Conservation (phyloP, 1,140 invertebrate species). For the Delia radicum region DNA sequence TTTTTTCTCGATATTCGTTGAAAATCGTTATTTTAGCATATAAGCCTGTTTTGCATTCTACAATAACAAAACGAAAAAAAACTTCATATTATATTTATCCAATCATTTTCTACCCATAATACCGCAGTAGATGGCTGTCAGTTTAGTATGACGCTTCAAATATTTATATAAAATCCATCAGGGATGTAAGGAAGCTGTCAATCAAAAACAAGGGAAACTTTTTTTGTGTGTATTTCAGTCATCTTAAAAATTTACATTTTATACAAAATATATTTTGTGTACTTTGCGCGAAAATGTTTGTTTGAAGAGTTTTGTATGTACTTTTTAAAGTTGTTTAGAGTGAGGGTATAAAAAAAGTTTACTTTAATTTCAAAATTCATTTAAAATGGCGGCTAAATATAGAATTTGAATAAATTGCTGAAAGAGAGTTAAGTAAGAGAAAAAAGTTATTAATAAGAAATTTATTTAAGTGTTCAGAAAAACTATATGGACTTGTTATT, state of each 20-base stretch:
- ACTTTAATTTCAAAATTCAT: not conserved
- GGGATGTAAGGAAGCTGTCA: slow-evolving; percentile 49
- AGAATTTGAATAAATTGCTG: not conserved
- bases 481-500: no score
- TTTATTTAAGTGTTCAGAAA: no score
- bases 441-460: no score
- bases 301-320: not conserved
- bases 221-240: slow-evolving; percentile 28
- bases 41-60: not conserved
- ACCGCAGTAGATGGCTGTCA: slow-evolving; percentile 23
- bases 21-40: not conserved
- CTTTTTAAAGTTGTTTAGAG: not conserved
- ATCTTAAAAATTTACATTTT: not conserved
- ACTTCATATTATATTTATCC: slow-evolving; percentile 18
- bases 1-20: not conserved
- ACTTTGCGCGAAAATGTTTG: not conserved
- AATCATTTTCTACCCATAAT: slow-evolving; percentile 18
- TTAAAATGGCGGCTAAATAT: not conserved
- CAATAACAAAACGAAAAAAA: not conserved
- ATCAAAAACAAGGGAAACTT: slow-evolving; percentile 55
- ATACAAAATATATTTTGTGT: not conserved
- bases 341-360: not conserved
- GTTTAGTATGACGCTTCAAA: slow-evolving; percentile 29
- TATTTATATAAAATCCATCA: slow-evolving; percentile 53
- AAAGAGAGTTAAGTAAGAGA: not conserved